Percentiles rank a stretch among this genome's conserved stretches.
Evolutionary conservation across 2,113 vertebrate species (phyloP).

Genomic region (Plestiodon gilberti): DNA sequence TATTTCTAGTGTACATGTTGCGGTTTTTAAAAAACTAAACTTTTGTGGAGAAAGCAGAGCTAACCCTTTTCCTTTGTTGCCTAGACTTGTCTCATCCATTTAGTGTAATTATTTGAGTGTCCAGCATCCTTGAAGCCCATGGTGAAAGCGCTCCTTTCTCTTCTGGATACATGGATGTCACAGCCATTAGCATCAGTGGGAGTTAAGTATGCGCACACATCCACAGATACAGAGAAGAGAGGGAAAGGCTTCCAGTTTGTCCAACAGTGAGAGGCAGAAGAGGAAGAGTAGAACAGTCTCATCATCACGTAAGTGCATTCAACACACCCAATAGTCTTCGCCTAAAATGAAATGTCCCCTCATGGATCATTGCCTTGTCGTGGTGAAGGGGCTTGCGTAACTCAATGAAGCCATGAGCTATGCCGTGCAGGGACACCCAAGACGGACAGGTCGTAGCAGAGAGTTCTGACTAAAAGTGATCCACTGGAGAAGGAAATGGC

Average conservation of each 20-base stretch:
- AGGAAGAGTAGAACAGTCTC: slow-evolving; percentile 43
- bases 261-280: not conserved
- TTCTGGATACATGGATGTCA: slow-evolving; percentile 66
- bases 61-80: slow-evolving; percentile 45
- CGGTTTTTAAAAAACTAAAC: slow-evolving; percentile 30
- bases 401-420: too few relatives aligned
- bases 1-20: slow-evolving; percentile 22
- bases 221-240: slow-evolving; percentile 19
- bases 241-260: slow-evolving; percentile 60
- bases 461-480: too few relatives aligned
- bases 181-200: slow-evolving; percentile 64
- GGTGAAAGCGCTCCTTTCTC: slow-evolving; percentile 69
- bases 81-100: slow-evolving; percentile 65
- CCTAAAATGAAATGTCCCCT: not conserved
- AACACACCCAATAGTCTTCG: not conserved
- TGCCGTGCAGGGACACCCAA: too few relatives aligned
- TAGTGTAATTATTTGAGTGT: slow-evolving; percentile 70
- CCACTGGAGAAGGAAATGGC: too few relatives aligned
- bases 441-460: too few relatives aligned
- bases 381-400: too few relatives aligned
- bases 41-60: not conserved
- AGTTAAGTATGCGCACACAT: not conserved
- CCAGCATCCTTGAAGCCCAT: slow-evolving; percentile 35
- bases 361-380: too few relatives aligned
- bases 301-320: slow-evolving; percentile 27